Base-by-base conservation (phyloP, 1,140 invertebrate genomes). In the Heliconius eleuchia region DNA sequence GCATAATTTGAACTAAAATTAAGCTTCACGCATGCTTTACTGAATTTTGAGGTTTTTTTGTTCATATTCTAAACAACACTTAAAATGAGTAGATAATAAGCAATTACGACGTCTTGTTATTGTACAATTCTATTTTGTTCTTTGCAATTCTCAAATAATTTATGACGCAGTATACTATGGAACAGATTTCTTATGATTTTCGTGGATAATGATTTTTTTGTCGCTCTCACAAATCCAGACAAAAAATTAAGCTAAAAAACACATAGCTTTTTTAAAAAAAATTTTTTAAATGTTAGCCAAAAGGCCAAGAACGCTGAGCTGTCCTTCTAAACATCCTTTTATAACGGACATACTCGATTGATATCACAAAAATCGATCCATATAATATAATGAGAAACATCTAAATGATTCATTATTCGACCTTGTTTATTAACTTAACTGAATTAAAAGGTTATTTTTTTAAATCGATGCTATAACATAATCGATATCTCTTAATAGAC, bases 1-100 rank as follows among this genome's bases (percentile, higher is more conserved):
- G 66, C 52, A 73, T 71, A 39, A n/a, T 73, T 81, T 77, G 70
- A 52, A 55, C 81, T 73, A 84, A 82, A 85, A 83, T 83, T 85
- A 85, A 82, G 86, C 88, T 92, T 88, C 88, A 89, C 87, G 87
- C 86, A 92, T 84, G 87, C 85, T 90, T 87, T 87, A 86, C 88
- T 81, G 81, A 76, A 80, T 89, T 89, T 90, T 89, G 78, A 4
- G 8, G 37, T 39, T 90, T 89, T 34, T 91, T 89, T 91, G 82
- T 82, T 81, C 85, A 87, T 86, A 89, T 83, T 89, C 85, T 87
- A 91, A 88, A 91, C 88, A 91, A 89, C 89, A 86, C 85, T 85
- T 80, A 81, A 87, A 87, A 91, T 89, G 85, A 91, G 88, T 89
- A 87, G 84, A 91, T 88, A 87, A 90, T 88, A 87, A 89, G 86